Base-by-base conservation (phyloP, 2,797 vertebrate species). In the Pangasius krempfi region DNA sequence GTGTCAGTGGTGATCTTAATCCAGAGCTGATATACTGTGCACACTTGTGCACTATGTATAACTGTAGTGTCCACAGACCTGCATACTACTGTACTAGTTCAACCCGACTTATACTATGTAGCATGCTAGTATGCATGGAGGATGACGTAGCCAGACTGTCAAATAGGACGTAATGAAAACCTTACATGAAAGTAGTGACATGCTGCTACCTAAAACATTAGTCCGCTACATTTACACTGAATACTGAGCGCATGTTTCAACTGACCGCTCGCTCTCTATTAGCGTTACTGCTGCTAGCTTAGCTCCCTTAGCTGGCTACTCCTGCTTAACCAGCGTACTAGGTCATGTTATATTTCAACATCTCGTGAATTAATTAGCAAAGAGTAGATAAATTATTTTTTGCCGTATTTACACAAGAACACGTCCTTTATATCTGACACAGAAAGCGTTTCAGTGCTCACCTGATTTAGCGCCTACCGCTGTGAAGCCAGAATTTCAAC, bases 381-480 rank as follows among this genome's bases (percentile, higher is more conserved):
- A 83, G 12, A 80, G 33, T 20, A 33, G 8, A 60, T 6, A 1
- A 6, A 25, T 58, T 13, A 37, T 40, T 40, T 10, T 58, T 3
- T 60, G 12, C 10, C 33, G 33, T 40, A 40, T 82, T 62, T 25
- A 79, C 54, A 80, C 4, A 7, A 22, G 18, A 25, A 58, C 10
- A 3, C 14, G 33, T 47, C 10, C 14, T 27, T 64, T 8, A n/a
- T 1, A 40, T 58, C 8, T 75, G 22, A 75, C 6, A 6, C 13
- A 6, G 5, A 40, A 70, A 72, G 1, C 0, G 3, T 66, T 50
- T 16, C 37, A 16, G 25, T 37, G 44, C 58, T 86, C 84, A 90
- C 88, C 88, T 79, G 66, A 81, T 89, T 86, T 58, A 64, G 14
- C 27, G 20, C 18, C 70, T 20, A 84, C 64, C 13, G 47, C 58